These are phyloP conservation scores for Phasia obesa DNA, from an alignment of 2,888 invertebrate species.

Conservation along the genomic window DNA sequence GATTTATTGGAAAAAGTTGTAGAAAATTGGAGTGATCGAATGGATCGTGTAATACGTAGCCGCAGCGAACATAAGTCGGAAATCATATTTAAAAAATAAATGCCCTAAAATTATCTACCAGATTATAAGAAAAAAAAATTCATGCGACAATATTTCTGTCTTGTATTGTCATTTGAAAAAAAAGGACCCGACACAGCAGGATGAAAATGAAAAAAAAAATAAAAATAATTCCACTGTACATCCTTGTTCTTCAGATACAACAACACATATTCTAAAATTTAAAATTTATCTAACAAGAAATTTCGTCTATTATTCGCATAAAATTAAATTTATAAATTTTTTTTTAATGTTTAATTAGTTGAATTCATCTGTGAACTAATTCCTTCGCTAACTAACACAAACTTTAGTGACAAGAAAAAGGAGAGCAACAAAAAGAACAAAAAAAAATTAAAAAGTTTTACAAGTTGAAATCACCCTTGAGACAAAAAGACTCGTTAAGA, in stretches of 20 bases:
- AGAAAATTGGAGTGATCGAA: too few relatives aligned
- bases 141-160: too few relatives aligned
- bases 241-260: too few relatives aligned
- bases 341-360: background rate
- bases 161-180: too few relatives aligned
- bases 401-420: constrained; percentile 2
- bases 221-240: too few relatives aligned
- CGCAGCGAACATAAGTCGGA: too few relatives aligned
- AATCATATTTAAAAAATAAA: too few relatives aligned
- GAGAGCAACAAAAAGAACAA: background rate
- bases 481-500: constrained; percentile 73
- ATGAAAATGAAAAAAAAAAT: background rate
- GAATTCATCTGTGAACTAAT: constrained; percentile 52
- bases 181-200: background rate
- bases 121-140: too few relatives aligned
- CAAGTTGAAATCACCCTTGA: constrained; percentile 75
- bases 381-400: constrained; percentile 42
- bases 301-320: background rate
- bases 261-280: too few relatives aligned
- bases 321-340: background rate
- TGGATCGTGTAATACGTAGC: too few relatives aligned
- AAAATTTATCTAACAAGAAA: background rate
- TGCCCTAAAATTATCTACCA: too few relatives aligned
- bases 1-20: too few relatives aligned
- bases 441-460: constrained; percentile 40